These are phyloP conservation scores for Parasteatoda lunata DNA, from an alignment of 2,888 invertebrate genomes.

Conservation along the genomic window DNA sequence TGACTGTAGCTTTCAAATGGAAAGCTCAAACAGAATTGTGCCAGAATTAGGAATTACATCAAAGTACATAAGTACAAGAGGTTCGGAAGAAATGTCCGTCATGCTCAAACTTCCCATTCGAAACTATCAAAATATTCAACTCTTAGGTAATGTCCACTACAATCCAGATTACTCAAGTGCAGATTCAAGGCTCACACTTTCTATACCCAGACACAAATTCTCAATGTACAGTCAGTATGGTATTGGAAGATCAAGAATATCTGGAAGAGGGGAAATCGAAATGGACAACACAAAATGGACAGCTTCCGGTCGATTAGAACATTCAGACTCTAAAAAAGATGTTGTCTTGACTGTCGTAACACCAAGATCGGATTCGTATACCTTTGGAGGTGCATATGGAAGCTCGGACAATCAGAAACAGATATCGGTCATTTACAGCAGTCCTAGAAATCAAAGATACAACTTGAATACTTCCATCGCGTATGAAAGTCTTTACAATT, in stretches of 20 bases:
- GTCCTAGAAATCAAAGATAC: constrained; percentile 34
- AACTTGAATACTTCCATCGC: constrained; percentile 29
- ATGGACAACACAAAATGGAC: constrained; percentile 32
- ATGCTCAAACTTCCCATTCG: constrained; percentile 45
- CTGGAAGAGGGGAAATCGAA: constrained; percentile 44
- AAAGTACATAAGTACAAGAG: constrained; percentile 42
- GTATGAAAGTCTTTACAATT: constrained; percentile 9
- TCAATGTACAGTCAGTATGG: constrained; percentile 54
- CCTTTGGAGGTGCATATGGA: constrained; percentile 37
- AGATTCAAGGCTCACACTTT: constrained; percentile 60
- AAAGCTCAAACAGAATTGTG: constrained; percentile 56
- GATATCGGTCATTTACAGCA: constrained; percentile 37
- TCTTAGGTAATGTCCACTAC: constrained; percentile 56
- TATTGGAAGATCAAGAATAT: constrained; percentile 7
- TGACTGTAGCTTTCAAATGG: constrained; percentile 51
- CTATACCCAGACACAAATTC: constrained; percentile 48
- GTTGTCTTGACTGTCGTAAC: constrained; percentile 23
- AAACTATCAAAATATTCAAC: constrained; percentile 34
- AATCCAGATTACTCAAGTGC: constrained; percentile 45
- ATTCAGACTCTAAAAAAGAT: constrained; percentile 27
- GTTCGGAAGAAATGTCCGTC: constrained; percentile 60
- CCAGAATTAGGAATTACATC: constrained; percentile 41
- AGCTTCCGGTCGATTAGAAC: constrained; percentile 31
- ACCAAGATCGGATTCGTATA: constrained; percentile 39
- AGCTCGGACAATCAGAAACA: constrained; percentile 25